A percentile compares a stretch with the other conserved stretches of the same genome.
These are phyloP conservation scores for Petrocephalus zakoni DNA, from an alignment of 2,113 vertebrate genomes.

Conservation along the genomic window DNA sequence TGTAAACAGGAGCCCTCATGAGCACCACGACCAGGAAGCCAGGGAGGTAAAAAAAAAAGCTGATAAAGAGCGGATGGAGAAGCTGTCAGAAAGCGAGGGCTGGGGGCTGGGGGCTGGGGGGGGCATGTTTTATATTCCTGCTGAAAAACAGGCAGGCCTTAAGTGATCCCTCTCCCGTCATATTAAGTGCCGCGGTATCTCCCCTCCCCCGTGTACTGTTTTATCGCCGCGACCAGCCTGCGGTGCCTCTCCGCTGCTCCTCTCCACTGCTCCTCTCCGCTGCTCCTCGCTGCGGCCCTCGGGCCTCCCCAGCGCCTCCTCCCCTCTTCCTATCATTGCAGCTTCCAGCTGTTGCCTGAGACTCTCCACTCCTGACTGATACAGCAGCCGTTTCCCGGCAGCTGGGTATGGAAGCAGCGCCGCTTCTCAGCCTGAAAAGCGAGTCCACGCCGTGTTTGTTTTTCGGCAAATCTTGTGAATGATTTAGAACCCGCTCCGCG, in stretches of 20 bases:
- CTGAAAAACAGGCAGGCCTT: neutral
- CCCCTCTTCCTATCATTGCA: constrained; percentile 11
- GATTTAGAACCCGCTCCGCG: neutral
- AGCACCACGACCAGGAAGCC: neutral
- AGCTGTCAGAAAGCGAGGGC: neutral
- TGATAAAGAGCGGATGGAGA: neutral
- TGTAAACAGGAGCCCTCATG: neutral
- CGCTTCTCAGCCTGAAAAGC: neutral
- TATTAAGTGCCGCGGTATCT: neutral
- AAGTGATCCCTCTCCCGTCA: neutral
- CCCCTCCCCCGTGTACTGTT: neutral
- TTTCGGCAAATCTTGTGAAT: neutral
- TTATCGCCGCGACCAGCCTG: constrained; percentile 1
- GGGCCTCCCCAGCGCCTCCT: constrained; percentile 25
- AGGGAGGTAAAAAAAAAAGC: neutral
- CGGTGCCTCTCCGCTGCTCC: neutral
- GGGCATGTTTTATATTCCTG: constrained; percentile 7
- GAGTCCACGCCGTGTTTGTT: neutral
- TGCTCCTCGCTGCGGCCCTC: neutral
- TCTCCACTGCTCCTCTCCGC: neutral
- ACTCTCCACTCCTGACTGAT: neutral
- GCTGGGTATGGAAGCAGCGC: neutral
- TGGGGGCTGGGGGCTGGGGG: too few relatives aligned
- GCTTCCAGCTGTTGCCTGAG: neutral
- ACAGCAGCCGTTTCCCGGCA: neutral